These are phyloP conservation scores for Ophioninae sp. DNA, from an alignment of 2,888 invertebrate genomes.

Conservation along the genomic window DNA sequence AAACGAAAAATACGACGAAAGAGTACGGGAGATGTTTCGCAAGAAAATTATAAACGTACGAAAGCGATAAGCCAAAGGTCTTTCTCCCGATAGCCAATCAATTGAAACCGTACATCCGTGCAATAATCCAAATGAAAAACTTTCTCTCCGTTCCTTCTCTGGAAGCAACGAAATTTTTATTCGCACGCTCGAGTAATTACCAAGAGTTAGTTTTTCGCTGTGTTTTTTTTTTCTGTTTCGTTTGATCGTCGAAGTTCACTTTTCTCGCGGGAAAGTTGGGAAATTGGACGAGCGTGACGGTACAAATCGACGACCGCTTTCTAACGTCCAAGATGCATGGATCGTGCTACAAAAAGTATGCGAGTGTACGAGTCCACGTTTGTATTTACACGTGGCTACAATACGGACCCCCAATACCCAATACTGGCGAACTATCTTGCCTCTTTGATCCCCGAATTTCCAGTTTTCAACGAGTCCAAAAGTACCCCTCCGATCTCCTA, in stretches of 20 bases:
- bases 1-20: no score
- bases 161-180: neutral
- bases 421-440: slow-evolving; percentile 33
- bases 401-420: no score
- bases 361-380: neutral
- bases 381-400: neutral
- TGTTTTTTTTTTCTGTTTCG: neutral
- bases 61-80: neutral
- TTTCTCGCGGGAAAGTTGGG: neutral
- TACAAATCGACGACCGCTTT: neutral
- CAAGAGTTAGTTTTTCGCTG: neutral
- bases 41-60: no score
- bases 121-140: neutral
- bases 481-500: slow-evolving; percentile 10
- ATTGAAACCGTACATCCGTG: no score
- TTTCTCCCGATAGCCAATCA: neutral
- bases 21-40: no score
- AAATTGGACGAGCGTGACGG: neutral
- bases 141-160: neutral
- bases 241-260: neutral
- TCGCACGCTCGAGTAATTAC: neutral
- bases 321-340: neutral
- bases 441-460: slow-evolving; percentile 50
- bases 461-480: slow-evolving; percentile 57
- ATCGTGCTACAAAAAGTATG: neutral